phyloP scores from a whole-genome alignment of 2,888 invertebrate genomes.

The Desoria tigrina region DNA sequence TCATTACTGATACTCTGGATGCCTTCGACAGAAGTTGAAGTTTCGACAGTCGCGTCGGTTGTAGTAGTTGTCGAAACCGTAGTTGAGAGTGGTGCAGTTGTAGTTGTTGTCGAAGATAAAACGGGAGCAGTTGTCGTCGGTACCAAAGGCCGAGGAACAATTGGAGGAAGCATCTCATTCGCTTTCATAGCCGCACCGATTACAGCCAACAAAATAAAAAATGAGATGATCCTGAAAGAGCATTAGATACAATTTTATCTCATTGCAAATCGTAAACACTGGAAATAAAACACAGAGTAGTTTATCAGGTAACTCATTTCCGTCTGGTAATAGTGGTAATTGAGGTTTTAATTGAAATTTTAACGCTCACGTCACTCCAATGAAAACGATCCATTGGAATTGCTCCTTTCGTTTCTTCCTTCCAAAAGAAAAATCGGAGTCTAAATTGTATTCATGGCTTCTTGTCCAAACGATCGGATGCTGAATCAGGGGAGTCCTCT shows the following conservation, averaged over 20 bases:
- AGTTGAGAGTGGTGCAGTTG: not conserved
- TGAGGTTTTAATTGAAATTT: too few species aligned
- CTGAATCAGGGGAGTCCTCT: not conserved
- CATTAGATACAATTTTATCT: too few species aligned
- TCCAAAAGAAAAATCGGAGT: not conserved
- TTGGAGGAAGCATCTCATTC: not conserved
- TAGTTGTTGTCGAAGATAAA: not conserved
- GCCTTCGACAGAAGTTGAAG: too few species aligned
- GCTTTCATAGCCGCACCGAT: not conserved
- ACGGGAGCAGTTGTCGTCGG: not conserved
- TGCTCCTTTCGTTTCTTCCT: not conserved
- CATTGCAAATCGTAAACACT: too few species aligned
- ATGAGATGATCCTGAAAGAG: not conserved
- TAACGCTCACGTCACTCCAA: conserved; percentile 3
- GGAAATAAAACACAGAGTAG: not conserved
- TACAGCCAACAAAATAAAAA: conserved; percentile 2
- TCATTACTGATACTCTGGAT: too few species aligned
- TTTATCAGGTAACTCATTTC: too few species aligned
- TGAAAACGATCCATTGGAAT: conserved; percentile 9
- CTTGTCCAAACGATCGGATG: conserved; percentile 3
- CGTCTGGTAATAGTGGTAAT: too few species aligned
- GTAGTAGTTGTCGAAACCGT: too few species aligned
- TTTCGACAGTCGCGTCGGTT: too few species aligned
- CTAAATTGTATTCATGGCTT: not conserved
- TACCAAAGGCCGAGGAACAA: too few species aligned